Evolutionary conservation across 2,113 vertebrate genomes (phyloP), one percentile per base, ranked within the genome.

Genomic region (Hypomesus transpacificus): DNA sequence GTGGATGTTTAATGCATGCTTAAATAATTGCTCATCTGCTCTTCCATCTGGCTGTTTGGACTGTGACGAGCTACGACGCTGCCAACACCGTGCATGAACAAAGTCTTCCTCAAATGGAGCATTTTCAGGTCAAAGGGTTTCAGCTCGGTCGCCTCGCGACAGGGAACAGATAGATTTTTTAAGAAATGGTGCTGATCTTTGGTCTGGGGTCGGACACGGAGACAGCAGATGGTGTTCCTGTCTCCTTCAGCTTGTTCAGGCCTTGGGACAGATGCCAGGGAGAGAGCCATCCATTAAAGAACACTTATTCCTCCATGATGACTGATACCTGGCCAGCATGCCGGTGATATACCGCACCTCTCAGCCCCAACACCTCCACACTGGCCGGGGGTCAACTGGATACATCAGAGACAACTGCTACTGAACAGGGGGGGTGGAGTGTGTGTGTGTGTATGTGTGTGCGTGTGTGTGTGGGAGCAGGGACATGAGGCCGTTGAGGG

Each of bases 211-310:
- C 2, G 1, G 39, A 56, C 53, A 18, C 5, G 17, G 17, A 7
- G 9, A 3, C 53, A n/a, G 53, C 53, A 56, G 53, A 18, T 56
- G 53, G 53, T 3, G 17, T n/a, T 56, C 53, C n/a, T 7, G n/a
- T 56, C 16, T 18, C 53, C 60, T 0, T 14, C 77, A 18, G 31
- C 59, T 75, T 20, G 11, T 17, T 16, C 75, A 67, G 14, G 9
- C 39, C 39, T 13, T 70, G 68, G 82, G 79, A 83, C 79, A 83
- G 5, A 46, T 2, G 74, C 64, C 58, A 50, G 67, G 22, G 14
- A 65, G 26, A 69, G 71, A 34, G 61, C 14, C 26, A 63, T 61
- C 59, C 24, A 14, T 61, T 26, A 61, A 26, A 61, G 26, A 18
- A 56, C 24, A 4, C 26, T 9, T 31, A 31, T 6, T 16, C 34